A percentile compares a stretch with the other conserved stretches of the same genome.
phyloP scores from a whole-genome alignment of 2,888 invertebrate genomes.

The Chironomus tentans region DNA sequence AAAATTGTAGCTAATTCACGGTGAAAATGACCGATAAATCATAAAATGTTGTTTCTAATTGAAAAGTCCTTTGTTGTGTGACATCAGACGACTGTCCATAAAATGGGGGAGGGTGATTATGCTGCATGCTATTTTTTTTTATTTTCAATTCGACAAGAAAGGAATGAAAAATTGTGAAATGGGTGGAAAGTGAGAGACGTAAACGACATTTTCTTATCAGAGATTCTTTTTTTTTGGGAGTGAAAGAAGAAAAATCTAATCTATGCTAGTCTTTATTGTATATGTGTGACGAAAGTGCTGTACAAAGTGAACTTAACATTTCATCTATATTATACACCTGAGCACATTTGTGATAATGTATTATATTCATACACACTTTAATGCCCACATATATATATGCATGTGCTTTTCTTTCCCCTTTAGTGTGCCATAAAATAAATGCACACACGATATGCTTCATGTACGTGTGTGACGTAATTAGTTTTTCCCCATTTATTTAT shows the following conservation, averaged over 20 bases:
- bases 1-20: slow-evolving; percentile 3
- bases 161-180: slow-evolving; percentile 27
- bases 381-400: background rate
- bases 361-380: background rate
- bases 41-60: background rate
- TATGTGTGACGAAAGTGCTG: slow-evolving; percentile 22
- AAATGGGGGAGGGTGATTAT: background rate
- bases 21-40: background rate
- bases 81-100: background rate
- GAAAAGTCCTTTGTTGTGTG: background rate
- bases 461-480: slow-evolving; percentile 20
- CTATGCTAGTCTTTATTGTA: slow-evolving; percentile 9
- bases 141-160: slow-evolving; percentile 24
- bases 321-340: slow-evolving; percentile 15
- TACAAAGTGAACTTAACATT: slow-evolving; percentile 13
- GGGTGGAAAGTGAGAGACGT: too few species aligned
- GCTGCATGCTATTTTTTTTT: background rate
- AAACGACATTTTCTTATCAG: slow-evolving; percentile 29
- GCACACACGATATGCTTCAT: background rate
- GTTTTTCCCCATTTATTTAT: slow-evolving; percentile 10
- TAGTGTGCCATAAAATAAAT: slow-evolving; percentile 2
- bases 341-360: slow-evolving; percentile 4
- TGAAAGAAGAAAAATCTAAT: slow-evolving; percentile 25
- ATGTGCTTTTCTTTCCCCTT: background rate
- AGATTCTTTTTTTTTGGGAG: slow-evolving; percentile 14